Base-by-base conservation (phyloP, 2,797 vertebrate genomes). In the Arremon brunneinucha region DNA sequence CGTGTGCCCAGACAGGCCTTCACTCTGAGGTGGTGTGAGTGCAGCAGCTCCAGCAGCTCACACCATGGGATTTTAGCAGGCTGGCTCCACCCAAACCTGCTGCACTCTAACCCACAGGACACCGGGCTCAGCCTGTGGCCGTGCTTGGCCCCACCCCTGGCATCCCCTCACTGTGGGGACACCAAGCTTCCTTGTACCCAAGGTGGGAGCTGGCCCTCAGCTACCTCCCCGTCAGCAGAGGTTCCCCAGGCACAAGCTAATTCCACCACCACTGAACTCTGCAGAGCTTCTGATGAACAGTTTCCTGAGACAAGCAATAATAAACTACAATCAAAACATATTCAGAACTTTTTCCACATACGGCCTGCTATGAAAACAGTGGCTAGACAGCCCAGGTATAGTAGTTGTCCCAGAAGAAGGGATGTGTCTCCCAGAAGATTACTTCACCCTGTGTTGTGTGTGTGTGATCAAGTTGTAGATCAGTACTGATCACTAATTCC, bases 221-320 rank as follows among this genome's bases (percentile, higher is more conserved):
- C 11, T 1, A 68, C 18, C 26, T 52, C 7, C 32, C 32, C 6
- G 12, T 34, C 34, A 63, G 37, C 32, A 50, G n/a, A 28, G 3
- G 14, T 5, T 27, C 28, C 34, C 15, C 0, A 0, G 14, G 22
- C 59, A 59, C 41, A 43, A 24, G 11, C 27, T 28, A 12, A 37
- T 32, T 77, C 26, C 4, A 26, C 4, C 39, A 72, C 43, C 0
- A 0, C 9, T 34, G 28, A 64, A 90, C 28, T 65, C 53, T 16
- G 20, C 27, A 62, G 37, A 74, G 30, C 30, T 81, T 37, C 34
- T n/a, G 46, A 81, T 8, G 9, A 28, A 39, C 26, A 6, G 4
- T 41, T 83, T 83, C 50, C 52, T 52, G 47, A 62, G 22, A 69
- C 7, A 79, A 79, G 18, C 34, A 81, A 4, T 39, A 82, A 41